Conservation (phyloP, 2,797 vertebrate genomes). For the Acrossocheilus fasciatus region DNA sequence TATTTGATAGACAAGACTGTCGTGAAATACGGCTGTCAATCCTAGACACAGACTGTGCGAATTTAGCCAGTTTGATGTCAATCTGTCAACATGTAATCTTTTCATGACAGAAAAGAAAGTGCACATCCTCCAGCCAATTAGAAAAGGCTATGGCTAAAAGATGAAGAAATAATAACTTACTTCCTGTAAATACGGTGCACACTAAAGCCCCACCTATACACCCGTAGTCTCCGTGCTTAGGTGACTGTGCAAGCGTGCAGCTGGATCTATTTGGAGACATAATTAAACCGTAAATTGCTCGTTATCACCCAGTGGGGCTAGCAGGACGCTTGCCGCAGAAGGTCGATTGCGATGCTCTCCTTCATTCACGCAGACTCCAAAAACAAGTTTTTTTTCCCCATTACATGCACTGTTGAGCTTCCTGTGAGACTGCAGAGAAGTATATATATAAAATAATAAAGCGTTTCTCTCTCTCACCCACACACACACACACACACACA, state of each 20-base stretch:
- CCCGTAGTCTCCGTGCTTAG: not conserved
- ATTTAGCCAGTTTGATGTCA: not conserved
- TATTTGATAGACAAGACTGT: not conserved
- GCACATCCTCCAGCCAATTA: constrained; percentile 23
- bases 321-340: constrained; percentile 1
- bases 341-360: not conserved
- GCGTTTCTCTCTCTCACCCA: not conserved
- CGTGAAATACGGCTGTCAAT: not conserved
- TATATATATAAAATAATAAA: no score
- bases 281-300: constrained; percentile 50
- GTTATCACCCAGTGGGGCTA: constrained; percentile 17
- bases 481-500: not conserved
- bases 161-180: constrained; percentile 21
- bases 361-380: not conserved
- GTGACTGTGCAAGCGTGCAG: constrained; percentile 8
- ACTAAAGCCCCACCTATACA: not conserved
- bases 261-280: constrained; percentile 44
- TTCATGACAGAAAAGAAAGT: not conserved
- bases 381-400: not conserved
- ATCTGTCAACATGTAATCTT: not conserved
- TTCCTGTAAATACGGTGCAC: not conserved
- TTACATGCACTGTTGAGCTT: constrained; percentile 15
- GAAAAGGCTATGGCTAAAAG: not conserved
- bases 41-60: not conserved
- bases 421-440: constrained; percentile 4